Evolutionary conservation across 2,888 invertebrate species (phyloP), one percentile per base, ranked within the genome.

Genomic region (Acheta domesticus): DNA sequence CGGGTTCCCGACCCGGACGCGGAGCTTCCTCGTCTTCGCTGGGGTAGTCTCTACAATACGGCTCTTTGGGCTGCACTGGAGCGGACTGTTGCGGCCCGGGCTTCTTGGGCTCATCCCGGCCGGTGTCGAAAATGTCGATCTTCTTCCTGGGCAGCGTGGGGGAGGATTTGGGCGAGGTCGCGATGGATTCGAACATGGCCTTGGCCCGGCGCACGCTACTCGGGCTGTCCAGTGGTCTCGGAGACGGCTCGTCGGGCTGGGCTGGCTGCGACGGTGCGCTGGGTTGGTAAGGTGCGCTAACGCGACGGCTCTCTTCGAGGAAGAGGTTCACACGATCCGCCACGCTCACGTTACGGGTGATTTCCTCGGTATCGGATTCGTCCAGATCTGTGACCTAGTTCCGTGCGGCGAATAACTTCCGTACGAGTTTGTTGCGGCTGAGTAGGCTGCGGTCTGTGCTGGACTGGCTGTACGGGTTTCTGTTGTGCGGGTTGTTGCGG

Each of bases 171-270:
- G 84, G 83, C 23, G 83, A 83, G 76, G 82, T 85, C 14, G 90
- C 89, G 82, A 91, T 91, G 82, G 90, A 92, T 87, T 93, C 93
- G 86, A 93, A 93, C 73, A 93, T 85, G 74, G 91, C 91, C 86
- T 92, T 93, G 0, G 93, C 93, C 86, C 91, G 91, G 78, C 91
- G 90, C 0, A 93, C 91, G n/a, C 91, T 91, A n/a, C 83, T 84
- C 1, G 84, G 84, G 76, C 83, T 83, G 81, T 79, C 86, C 12
- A 82, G 81, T n/a, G 82, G 74, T 50, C 77, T 49, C n/a, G 74
- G 76, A 76, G 11, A 49, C 4, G 62, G 75, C 2, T 78, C 78
- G 48, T 79, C 21, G 12, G 83, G 82, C 19, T 81, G 79, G 5
- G 48, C 12, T 12, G 83, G 82, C 19, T 81, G 79, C 3, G 48